Evolutionary conservation across 2,113 vertebrate genomes (phyloP), one percentile per base, ranked within the genome.

Genomic region (Anhinga anhinga): DNA sequence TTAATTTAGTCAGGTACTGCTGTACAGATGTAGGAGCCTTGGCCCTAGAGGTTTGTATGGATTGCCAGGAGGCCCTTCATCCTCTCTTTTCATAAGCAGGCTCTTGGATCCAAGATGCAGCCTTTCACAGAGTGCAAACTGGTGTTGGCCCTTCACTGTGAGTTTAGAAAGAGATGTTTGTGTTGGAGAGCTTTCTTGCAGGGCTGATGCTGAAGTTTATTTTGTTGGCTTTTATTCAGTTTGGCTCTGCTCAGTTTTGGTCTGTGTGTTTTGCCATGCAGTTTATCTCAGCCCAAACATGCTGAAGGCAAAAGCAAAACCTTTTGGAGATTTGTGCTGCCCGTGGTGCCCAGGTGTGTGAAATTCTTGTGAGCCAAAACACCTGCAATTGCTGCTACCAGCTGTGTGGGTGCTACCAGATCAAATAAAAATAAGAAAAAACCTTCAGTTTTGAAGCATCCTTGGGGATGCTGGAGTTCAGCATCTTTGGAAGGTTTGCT

Each of bases 281-380:
- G 56, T 93, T 97, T 96, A 17, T 78, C 69, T 90, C 79, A 34
- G 55, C 34, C 62, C 59, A 92, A 50, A 78, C 63, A 22, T 7
- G 42, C 91, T 82, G 53, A 89, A 93, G 77, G 86, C 56, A 76
- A 84, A 92, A 91, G 44, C 47, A 96, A 73, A 91, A 63, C 86
- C 40, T 38, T 29, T 47, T 71, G 30, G 52, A 50, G 55, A 53
- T 52, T 76, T 74, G 29, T 79, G 47, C 32, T 93, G 66, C 55
- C 27, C 15, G 8, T 1, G 2, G 20, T 78, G 59, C 69, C 50
- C 7, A 29, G 55, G 55, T 56, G 59, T 63, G 40, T 88, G 76
- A 71, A 71, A 71, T 79, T 50, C 80, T 83, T 26, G 59, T 7
- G 19, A 82, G 78, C 84, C 62, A 36, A 50, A 91, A 74, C 88